These are phyloP conservation scores for Labroides dimidiatus DNA, from an alignment of 2,797 vertebrate genomes.

Conservation along the genomic window DNA sequence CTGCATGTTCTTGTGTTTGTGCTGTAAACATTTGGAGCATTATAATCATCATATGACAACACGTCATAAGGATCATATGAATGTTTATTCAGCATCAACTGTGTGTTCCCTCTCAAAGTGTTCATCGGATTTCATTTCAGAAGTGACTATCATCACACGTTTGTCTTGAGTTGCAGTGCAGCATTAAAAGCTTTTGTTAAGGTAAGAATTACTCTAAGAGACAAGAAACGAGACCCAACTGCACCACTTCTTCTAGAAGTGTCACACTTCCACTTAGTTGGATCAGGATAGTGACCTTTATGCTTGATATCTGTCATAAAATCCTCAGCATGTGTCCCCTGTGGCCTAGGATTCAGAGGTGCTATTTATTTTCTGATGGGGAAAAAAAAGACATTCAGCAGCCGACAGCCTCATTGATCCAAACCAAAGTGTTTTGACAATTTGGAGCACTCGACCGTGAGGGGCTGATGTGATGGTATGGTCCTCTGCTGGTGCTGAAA, in stretches of 20 bases:
- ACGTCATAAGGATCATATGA: conserved; percentile 31
- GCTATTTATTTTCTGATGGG: conserved; percentile 17
- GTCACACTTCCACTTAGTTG: conserved; percentile 5
- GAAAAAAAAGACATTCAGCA: conserved; percentile 15
- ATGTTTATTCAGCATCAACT: conserved; percentile 36
- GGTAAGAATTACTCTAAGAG: conserved; percentile 30
- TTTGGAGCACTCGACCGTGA: conserved; percentile 29
- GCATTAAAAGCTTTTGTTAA: conserved; percentile 36
- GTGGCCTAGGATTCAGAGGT: conserved; percentile 24
- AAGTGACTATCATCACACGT: conserved; percentile 14
- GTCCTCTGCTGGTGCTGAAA: conserved; percentile 32
- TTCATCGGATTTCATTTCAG: conserved; percentile 32
- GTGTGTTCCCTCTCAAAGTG: conserved; percentile 22
- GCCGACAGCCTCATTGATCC: conserved; percentile 30
- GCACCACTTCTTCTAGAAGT: conserved; percentile 21
- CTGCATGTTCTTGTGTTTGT: conserved; percentile 27
- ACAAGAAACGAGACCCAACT: conserved; percentile 16
- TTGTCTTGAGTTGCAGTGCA: conserved; percentile 23
- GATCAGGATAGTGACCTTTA: conserved; percentile 12
- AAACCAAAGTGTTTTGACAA: conserved; percentile 37
- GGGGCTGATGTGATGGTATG: conserved; percentile 36
- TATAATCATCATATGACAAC: conserved; percentile 35
- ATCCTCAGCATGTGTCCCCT: conserved; percentile 4
- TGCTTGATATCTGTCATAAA: conserved; percentile 11
- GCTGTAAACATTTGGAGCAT: conserved; percentile 31